Conservation (phyloP, 2,797 vertebrate genomes). For the Chaunax sp. region DNA sequence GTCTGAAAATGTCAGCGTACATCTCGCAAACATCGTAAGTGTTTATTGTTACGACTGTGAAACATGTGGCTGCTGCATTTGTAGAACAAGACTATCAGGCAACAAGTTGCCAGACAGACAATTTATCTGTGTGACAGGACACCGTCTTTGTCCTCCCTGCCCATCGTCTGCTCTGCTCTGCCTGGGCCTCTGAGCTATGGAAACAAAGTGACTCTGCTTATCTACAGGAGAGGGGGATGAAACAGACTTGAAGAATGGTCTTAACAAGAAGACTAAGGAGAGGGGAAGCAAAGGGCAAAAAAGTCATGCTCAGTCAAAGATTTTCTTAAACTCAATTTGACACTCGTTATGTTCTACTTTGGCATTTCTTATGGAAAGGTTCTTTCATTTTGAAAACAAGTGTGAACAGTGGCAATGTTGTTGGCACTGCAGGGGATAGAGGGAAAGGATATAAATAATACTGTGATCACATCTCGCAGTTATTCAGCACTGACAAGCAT, state of each 20-base stretch:
- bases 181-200: slow-evolving; percentile 39
- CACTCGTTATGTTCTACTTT: too few relatives aligned
- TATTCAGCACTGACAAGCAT: too few relatives aligned
- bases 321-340: too few relatives aligned
- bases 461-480: too few relatives aligned
- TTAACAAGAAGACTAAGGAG: background rate
- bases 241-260: background rate
- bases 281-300: background rate
- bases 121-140: slow-evolving; percentile 23
- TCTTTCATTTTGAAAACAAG: too few relatives aligned
- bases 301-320: background rate
- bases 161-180: slow-evolving; percentile 3
- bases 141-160: slow-evolving; percentile 25
- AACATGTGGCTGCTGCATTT: slow-evolving; percentile 13
- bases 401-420: too few relatives aligned
- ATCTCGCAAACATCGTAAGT: slow-evolving; percentile 28
- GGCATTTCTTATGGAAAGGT: too few relatives aligned
- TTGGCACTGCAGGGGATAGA: too few relatives aligned
- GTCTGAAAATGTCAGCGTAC: slow-evolving; percentile 30
- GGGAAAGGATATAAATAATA: too few relatives aligned
- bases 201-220: slow-evolving; percentile 22
- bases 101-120: slow-evolving; percentile 25
- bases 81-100: slow-evolving; percentile 9
- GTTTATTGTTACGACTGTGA: slow-evolving; percentile 36
- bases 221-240: slow-evolving; percentile 20